Evolutionary conservation across 1,140 invertebrate species (phyloP), one percentile per base, ranked within the genome.

Genomic region (Kradibia gibbosae): DNA sequence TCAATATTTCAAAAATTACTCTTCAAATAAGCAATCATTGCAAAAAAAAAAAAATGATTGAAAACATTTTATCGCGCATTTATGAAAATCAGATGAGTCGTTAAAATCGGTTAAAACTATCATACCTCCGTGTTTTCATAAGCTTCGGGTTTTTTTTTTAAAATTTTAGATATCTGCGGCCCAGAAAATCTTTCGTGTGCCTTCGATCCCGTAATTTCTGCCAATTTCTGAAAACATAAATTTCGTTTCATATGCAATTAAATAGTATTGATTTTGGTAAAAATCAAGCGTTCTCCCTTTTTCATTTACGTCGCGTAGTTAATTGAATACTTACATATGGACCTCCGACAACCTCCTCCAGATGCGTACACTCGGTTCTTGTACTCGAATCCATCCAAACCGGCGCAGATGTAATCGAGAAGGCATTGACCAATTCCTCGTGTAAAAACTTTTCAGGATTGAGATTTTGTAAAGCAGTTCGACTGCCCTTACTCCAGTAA

Each of bases 311-410:
- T n/a, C n/a, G n/a, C n/a, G n/a, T n/a, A n/a, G n/a, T n/a, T n/a
- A n/a, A 62, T 31, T 25, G 60, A 22, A 10, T 13, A 71, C 85
- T 86, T 89, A 95, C 95, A 89, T 94, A 92, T 77, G 95, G 91
- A 8, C 97, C 97, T 36, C 97, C 97, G 28, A 97, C 92, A 62
- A 92, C 93, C 48, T 95, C 92, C 89, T 99, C 97, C 57, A 99
- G 88, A 78, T 94, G 90, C 62, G 92, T 88, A 88, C 98, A 99
- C 85, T 98, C 94, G 62, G 93, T 90, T 0, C 92, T 93, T 0
- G 98, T 99, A 83, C 96, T 98, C 0, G 96, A 95, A 90, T 99
- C 98, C 97, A 98, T 98, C 98, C 98, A 99, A 42, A 98, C 94
- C 0, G 98, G 98, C n/a, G 97, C 97, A 77, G 96, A 93, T 0